Evolutionary conservation across 2,797 vertebrate species (phyloP), one percentile per base, ranked within the genome.

Genomic region (Otus scops): DNA sequence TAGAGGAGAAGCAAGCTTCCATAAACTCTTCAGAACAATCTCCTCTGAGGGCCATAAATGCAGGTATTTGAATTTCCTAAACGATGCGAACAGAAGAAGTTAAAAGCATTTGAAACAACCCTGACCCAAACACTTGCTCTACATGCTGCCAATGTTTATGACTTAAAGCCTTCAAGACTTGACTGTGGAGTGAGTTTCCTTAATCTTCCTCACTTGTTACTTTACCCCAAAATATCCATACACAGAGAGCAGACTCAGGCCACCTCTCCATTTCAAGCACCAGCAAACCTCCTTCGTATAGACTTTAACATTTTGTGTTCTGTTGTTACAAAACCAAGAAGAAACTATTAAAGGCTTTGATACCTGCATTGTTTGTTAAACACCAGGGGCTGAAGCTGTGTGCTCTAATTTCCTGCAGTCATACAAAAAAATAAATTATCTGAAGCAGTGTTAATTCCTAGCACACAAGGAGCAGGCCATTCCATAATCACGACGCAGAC

Each of bases 81-180:
- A 27, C 28, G 18, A 18, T 4, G 12, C 0, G 0, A 50, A 54
- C 32, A 51, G 14, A 73, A 88, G 6, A 36, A 60, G 4, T 48
- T 38, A 41, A 11, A 64, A 79, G 13, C 43, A 23, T 13, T 13
- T 38, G 5, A 64, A 38, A 21, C 13, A 6, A 50, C 43, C 13
- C 6, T 4, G 19, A 51, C n/a, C 23, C 26, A 16, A 79, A 36
- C 11, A 5, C 11, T 43, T 0, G 0, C 53, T 68, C 21, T 27
- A 8, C 5, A 1, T 0, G 0, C 5, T 57, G 5, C 13, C 7
- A 9, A 1, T 4, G 21, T 7, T 71, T 28, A 30, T 2, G 11
- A 68, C 16, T 32, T 15, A 3, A n/a, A 68, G 18, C 13, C 45
- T 61, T 54, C 10, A 20, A 7, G 6, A 53, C 39, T 32, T 51